These are phyloP conservation scores for Miichthys miiuy DNA, from an alignment of 2,797 vertebrate species.

Conservation along the genomic window DNA sequence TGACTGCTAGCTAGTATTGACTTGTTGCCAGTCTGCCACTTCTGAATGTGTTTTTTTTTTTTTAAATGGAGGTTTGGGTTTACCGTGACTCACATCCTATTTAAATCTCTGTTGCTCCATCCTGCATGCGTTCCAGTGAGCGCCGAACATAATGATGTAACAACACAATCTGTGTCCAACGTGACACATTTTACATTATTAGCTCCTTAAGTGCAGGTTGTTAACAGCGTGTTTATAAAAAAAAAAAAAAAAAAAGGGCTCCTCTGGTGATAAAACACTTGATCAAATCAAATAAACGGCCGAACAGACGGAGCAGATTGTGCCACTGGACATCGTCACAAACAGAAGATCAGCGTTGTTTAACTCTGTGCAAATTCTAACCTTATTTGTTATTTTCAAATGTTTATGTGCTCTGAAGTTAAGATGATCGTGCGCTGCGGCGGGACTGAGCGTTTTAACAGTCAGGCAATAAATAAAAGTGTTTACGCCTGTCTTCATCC, in stretches of 20 bases:
- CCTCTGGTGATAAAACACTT: conserved; percentile 2
- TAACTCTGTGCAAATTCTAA: background rate
- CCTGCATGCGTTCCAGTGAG: conserved; percentile 14
- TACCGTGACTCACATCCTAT: conserved; percentile 10
- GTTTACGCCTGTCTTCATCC: background rate
- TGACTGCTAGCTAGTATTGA: background rate
- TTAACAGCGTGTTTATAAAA: background rate
- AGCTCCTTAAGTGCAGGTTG: background rate
- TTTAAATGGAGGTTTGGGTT: conserved; percentile 12
- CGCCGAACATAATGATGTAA: conserved; percentile 18
- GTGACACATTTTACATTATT: background rate
- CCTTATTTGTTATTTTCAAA: background rate
- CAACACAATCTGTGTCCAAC: background rate
- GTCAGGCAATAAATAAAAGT: background rate
- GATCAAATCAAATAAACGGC: conserved; percentile 1
- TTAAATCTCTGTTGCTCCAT: conserved; percentile 8
- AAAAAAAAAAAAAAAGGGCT: background rate
- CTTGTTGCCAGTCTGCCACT: conserved; percentile 15
- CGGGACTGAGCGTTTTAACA: conserved; percentile 15
- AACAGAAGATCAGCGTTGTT: conserved; percentile 19
- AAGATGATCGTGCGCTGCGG: background rate
- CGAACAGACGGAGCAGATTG: conserved; percentile 6
- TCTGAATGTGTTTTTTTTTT: background rate
- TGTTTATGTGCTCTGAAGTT: conserved; percentile 3
- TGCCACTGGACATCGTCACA: conserved; percentile 2